Base-by-base conservation (phyloP, 2,888 invertebrate species). In the Alcis repandata region DNA sequence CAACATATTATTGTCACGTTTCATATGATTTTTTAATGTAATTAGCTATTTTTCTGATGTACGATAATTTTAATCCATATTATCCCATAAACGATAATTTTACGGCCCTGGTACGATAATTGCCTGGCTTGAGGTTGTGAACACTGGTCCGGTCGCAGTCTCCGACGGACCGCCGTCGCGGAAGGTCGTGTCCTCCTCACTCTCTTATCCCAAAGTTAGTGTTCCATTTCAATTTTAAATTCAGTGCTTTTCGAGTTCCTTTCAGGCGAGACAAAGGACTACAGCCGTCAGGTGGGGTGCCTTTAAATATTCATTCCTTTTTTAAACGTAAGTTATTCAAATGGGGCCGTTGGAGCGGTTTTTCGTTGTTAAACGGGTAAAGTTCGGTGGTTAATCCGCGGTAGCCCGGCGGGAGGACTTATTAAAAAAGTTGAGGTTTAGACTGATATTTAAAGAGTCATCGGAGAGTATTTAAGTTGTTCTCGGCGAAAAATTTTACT, bases 391-490 rank as follows among this genome's bases (percentile, higher is more conserved):
- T 88, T 87, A 87, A 86, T 85, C 82, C 80, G 71, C 68, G 59
- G 77, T 68, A 77, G 73, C 72, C 78, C 74, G 67, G 64, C 53
- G 70, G 71, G 79, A 71, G 66, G 80, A 80, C 78, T 86, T 89
- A 90, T 90, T 89, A 89, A 89, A 90, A 90, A 90, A 89, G 88
- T 90, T 87, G 56, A 77, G 81, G 79, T 77, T 83, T 74, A 70
- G 76, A 65, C 76, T 74, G 77, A 73, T 80, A 78, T 84, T 85
- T 84, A 82, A 86, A 85, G 79, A 83, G 80, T 75, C 74, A 77
- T 83, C 74, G 77, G 68, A 13, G 78, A 74, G 74, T 75, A 74
- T 83, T 85, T 80, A 78, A 53, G 67, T 71, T 63, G 51, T 64
- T 56, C 56, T 64, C 27, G 10, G 19, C 3, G 38, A 20, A 63